A percentile compares a stretch with the other conserved stretches of the same genome.
These are phyloP conservation scores for Cloeon dipterum DNA, from an alignment of 2,888 invertebrate species.

Conservation along the genomic window DNA sequence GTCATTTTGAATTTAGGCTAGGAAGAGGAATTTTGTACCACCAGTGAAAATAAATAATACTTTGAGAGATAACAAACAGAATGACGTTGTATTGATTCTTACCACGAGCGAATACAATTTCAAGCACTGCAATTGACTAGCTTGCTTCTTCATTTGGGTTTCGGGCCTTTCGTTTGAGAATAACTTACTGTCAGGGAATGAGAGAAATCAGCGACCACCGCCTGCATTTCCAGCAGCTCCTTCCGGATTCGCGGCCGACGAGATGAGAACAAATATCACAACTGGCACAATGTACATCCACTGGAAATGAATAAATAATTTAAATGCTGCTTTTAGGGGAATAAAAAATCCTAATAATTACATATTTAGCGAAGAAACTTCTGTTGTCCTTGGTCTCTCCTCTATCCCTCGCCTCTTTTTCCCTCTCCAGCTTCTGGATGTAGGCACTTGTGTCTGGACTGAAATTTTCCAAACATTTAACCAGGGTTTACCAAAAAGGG, in stretches of 20 bases:
- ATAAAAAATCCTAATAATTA: too few species aligned
- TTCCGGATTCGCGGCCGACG: constrained; percentile 67
- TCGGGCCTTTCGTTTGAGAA: background rate
- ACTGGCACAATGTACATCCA: constrained; percentile 99
- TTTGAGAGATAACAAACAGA: too few species aligned
- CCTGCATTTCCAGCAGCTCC: constrained; percentile 18
- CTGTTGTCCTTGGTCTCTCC: constrained; percentile 83
- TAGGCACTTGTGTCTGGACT: constrained; percentile 90
- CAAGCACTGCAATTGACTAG: too few species aligned
- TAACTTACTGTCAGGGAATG: too few species aligned
- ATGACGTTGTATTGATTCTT: too few species aligned
- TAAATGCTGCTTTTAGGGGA: constrained; percentile 12
- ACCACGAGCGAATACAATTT: too few species aligned
- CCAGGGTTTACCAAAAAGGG: background rate
- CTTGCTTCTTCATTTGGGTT: background rate
- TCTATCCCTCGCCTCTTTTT: constrained; percentile 69
- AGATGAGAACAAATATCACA: constrained; percentile 70
- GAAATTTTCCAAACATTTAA: constrained; percentile 9
- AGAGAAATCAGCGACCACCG: constrained; percentile 12
- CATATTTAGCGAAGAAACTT: constrained; percentile 95
- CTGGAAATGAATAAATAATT: too few species aligned
- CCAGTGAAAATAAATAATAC: too few species aligned
- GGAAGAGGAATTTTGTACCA: too few species aligned
- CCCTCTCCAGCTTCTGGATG: constrained; percentile 78
- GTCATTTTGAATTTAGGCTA: too few species aligned